phyloP scores from a whole-genome alignment of 2,113 vertebrate genomes.

The Athene cunicularia region DNA sequence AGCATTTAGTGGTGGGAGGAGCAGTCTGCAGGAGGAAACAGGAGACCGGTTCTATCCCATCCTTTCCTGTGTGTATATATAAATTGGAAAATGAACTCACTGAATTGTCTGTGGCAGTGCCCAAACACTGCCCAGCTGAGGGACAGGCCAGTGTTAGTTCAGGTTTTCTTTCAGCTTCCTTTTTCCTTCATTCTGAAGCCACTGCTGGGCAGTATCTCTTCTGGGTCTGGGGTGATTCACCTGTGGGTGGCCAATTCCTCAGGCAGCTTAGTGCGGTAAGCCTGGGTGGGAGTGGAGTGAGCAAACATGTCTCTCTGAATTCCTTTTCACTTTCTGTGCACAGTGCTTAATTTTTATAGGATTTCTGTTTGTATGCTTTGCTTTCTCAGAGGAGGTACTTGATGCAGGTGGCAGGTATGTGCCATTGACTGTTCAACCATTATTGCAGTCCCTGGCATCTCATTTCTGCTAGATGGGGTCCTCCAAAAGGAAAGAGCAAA shows the following conservation, averaged over 20 bases:
- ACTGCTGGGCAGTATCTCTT: not conserved
- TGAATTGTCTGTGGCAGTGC: not conserved
- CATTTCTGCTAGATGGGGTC: not conserved
- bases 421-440: not conserved
- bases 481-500: not conserved
- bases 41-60: not conserved
- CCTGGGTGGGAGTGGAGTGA: not conserved
- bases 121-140: not conserved
- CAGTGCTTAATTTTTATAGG: not conserved
- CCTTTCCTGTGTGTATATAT: rapidly evolving
- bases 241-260: no score
- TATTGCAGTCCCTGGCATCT: rapidly evolving
- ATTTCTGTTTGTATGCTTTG: not conserved
- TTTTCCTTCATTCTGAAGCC: not conserved
- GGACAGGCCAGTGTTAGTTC: not conserved
- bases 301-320: not conserved
- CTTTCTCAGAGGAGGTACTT: not conserved
- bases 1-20: not conserved
- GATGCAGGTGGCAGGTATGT: not conserved
- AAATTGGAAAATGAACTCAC: not conserved
- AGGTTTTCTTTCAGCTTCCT: not conserved
- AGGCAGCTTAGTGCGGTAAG: not conserved
- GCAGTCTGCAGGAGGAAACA: not conserved
- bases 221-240: not conserved
- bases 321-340: not conserved